These are phyloP conservation scores for Idris sp. DNA, from an alignment of 1,140 invertebrate genomes.

Conservation along the genomic window DNA sequence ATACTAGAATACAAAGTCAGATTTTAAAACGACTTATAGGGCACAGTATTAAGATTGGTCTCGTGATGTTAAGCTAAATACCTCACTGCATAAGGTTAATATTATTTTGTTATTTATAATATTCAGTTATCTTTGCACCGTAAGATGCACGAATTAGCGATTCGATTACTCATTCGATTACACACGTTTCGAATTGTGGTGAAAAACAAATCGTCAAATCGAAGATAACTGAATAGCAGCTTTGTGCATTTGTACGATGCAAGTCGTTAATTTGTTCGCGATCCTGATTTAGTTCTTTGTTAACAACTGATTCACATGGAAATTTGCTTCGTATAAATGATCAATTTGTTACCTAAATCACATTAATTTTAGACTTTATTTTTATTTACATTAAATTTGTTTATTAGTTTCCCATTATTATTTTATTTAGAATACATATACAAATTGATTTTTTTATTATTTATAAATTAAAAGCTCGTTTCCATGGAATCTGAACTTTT, in stretches of 20 bases:
- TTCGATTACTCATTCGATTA: slow-evolving; percentile 60
- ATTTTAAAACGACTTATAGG: slow-evolving; percentile 44
- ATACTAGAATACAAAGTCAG: slow-evolving; percentile 65
- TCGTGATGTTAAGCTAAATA: slow-evolving; percentile 53
- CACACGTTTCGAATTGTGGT: slow-evolving; percentile 69
- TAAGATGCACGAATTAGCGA: slow-evolving; percentile 63
- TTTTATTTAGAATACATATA: too few species aligned
- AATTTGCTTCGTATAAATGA: too few species aligned
- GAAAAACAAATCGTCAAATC: slow-evolving; percentile 65
- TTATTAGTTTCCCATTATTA: too few species aligned
- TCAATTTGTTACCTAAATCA: too few species aligned
- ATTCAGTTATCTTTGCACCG: slow-evolving; percentile 61
- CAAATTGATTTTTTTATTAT: too few species aligned
- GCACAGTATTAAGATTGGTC: slow-evolving; percentile 51
- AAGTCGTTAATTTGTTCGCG: slow-evolving; percentile 21
- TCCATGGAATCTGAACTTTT: too few species aligned
- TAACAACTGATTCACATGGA: not conserved
- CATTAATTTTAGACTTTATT: too few species aligned
- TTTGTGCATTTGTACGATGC: slow-evolving; percentile 61
- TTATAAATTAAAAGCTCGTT: too few species aligned
- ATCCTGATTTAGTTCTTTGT: not conserved
- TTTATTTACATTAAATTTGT: too few species aligned
- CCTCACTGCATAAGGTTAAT: slow-evolving; percentile 41
- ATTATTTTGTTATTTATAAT: slow-evolving; percentile 27
- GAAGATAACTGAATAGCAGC: slow-evolving; percentile 61